These are phyloP conservation scores for Miopithecus talapoin DNA, from an alignment of 2,797 vertebrate species.

Conservation along the genomic window DNA sequence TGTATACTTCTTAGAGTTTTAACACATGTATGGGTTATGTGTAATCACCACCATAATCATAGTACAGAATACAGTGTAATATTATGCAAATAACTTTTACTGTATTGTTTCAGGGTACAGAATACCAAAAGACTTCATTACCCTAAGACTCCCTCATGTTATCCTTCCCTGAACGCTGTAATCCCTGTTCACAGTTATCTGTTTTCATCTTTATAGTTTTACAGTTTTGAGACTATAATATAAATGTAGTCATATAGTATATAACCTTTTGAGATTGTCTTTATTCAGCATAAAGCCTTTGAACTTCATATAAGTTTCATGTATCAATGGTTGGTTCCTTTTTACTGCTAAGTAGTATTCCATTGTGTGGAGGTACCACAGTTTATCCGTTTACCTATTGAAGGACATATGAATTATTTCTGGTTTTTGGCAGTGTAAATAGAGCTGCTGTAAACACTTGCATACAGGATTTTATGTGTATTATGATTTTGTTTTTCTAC, in stretches of 20 bases:
- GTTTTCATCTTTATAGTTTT: background rate
- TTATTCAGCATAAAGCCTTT: background rate
- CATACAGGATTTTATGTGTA: background rate
- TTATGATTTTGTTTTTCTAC: background rate
- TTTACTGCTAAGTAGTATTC: background rate
- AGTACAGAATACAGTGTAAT: background rate
- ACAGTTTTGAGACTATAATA: background rate
- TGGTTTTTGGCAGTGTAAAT: background rate
- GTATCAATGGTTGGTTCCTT: background rate
- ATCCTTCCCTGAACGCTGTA: background rate
- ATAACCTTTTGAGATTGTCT: background rate
- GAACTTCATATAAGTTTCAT: background rate
- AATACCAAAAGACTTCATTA: background rate
- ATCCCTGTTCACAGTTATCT: background rate
- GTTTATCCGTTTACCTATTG: background rate
- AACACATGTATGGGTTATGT: background rate
- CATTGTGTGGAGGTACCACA: background rate
- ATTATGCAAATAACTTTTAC: background rate
- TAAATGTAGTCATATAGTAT: background rate
- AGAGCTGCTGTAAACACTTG: background rate
- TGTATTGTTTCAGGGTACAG: background rate
- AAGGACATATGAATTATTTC: constrained; percentile 5
- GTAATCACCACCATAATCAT: background rate
- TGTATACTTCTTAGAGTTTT: constrained; percentile 8
- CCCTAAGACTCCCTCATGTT: background rate